Evolutionary conservation across 2,797 vertebrate species (phyloP).

Genomic region (Typhlichthys eigenmanni): DNA sequence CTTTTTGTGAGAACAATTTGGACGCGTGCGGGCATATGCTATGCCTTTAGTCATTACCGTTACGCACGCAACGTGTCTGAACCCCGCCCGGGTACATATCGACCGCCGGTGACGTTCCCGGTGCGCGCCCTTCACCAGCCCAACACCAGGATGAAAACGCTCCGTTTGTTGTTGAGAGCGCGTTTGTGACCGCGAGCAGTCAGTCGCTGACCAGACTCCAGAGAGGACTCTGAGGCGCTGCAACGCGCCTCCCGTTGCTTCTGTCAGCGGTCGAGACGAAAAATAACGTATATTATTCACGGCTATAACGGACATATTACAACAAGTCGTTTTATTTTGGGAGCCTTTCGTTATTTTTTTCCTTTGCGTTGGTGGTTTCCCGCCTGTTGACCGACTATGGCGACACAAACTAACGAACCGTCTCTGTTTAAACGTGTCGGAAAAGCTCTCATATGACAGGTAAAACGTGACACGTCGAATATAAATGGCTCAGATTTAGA

Average conservation of each 20-base stretch:
- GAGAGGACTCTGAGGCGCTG: conserved; percentile 14
- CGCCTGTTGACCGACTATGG: conserved; percentile 36
- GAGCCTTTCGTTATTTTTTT: neutral
- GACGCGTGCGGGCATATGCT: too few species aligned
- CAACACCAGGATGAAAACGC: conserved; percentile 22
- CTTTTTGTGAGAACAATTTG: too few species aligned
- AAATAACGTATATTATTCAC: too few species aligned
- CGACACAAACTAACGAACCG: conserved; percentile 10
- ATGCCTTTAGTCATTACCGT: too few species aligned
- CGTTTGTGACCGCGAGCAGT: conserved; percentile 30
- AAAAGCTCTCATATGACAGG: conserved; percentile 67
- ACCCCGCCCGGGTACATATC: conserved; percentile 1
- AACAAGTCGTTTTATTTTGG: neutral
- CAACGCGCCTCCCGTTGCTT: conserved; percentile 17
- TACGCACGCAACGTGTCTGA: neutral
- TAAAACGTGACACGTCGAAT: conserved; percentile 27
- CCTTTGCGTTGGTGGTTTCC: neutral
- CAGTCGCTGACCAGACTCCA: conserved; percentile 38
- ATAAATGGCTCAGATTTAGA: conserved; percentile 30
- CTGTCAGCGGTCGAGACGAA: neutral
- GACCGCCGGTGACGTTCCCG: neutral
- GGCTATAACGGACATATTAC: conserved; percentile 28
- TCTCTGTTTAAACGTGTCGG: conserved; percentile 13
- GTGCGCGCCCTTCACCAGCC: neutral
- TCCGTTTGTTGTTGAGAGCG: conserved; percentile 41